Evolutionary conservation across 2,888 invertebrate species (phyloP), one percentile per base, ranked within the genome.

Genomic region (Drosophila kanekoi): DNA sequence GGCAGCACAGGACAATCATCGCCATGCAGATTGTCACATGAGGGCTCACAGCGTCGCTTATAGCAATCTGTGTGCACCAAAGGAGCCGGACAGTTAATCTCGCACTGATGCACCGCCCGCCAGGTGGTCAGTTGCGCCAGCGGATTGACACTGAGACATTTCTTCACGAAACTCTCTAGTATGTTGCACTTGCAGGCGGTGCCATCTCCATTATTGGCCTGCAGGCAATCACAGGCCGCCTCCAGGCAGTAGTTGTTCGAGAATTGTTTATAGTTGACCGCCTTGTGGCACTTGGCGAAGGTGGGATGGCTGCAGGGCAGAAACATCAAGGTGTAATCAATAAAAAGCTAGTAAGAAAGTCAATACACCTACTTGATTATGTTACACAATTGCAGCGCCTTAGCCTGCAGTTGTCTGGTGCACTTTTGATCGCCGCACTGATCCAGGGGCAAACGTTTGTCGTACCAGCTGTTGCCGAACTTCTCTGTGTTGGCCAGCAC

Each of bases 51-150:
- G 63, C 94, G 93, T 61, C 94, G 94, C 81, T 95, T 95, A 93
- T 95, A 97, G 91, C 97, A 97, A 91, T 97, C 97, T 81, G 95
- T 94, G 91, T 96, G 96, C n/a, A 96, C 95, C 48, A 97, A 93
- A 0, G 96, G 96, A 0, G 95, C 90, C 0, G 95, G 94, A 87
- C 97, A 98, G 6, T 93, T 93, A 3, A 95, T 94, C 70, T 96
- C 96, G 89, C 97, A 97, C 73, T 96, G 94, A 80, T 95, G 93
- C 75, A 94, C 93, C 48, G 95, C 93, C 81, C 96, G 93, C 97
- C 97, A 97, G 35, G 94, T 94, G 0, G 94, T 93, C 6, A 97
- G 87, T 77, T 96, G 95, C 1, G 95, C 92, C 48, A 93, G 92
- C 14, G 94, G 94, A 75, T 95, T 94, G 0, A 93, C 93, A 0